Evolutionary conservation across 2,888 invertebrate species (phyloP).

Genomic region (Anorthoa munda): DNA sequence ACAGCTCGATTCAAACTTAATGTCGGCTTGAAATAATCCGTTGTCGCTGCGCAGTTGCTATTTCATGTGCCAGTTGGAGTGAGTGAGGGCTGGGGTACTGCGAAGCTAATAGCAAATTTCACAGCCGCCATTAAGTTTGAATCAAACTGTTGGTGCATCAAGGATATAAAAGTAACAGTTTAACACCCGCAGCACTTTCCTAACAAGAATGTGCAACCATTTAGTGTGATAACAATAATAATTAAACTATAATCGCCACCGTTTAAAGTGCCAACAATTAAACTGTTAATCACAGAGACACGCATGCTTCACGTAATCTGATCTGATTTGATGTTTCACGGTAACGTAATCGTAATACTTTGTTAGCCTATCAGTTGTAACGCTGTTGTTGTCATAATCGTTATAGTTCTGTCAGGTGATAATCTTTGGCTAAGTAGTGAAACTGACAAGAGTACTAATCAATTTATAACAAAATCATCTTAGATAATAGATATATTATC

Average conservation of each 20-base stretch:
- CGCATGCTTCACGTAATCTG: constrained; percentile 48
- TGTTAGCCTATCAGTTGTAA: constrained; percentile 32
- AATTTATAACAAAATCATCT: too few relatives aligned
- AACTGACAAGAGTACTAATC: not conserved
- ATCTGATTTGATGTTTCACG: constrained; percentile 29
- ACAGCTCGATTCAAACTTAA: too few relatives aligned
- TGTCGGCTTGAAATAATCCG: too few relatives aligned
- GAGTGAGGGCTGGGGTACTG: too few relatives aligned
- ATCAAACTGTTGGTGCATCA: not conserved
- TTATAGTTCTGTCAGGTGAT: constrained; percentile 19
- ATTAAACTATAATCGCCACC: constrained; percentile 30
- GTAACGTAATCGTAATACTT: constrained; percentile 31
- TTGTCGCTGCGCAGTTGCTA: too few relatives aligned
- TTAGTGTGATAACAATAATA: constrained; percentile 52
- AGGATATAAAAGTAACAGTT: not conserved
- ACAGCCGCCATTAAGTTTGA: too few relatives aligned
- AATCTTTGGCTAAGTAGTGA: constrained; percentile 20
- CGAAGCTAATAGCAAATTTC: too few relatives aligned
- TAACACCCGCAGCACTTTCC: constrained; percentile 37
- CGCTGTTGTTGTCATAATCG: constrained; percentile 13
- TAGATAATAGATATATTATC: too few relatives aligned
- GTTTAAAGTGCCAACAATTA: constrained; percentile 43
- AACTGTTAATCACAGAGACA: constrained; percentile 15
- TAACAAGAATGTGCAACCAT: constrained; percentile 50
- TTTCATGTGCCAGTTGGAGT: too few relatives aligned